phyloP scores from a whole-genome alignment of 2,888 invertebrate species.

The Linyphia triangularis region DNA sequence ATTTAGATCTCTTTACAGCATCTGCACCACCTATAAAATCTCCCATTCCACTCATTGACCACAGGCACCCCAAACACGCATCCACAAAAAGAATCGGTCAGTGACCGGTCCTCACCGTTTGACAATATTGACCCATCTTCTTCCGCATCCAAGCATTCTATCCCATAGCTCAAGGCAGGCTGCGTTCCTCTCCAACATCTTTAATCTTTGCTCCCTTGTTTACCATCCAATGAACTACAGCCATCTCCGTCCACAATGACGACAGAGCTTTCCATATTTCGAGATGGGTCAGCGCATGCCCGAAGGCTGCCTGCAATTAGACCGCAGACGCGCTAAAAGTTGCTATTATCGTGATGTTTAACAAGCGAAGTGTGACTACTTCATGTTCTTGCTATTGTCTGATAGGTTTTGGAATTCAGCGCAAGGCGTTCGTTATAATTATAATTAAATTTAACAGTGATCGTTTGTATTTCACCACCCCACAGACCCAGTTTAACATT shows the following conservation, averaged over 20 bases:
- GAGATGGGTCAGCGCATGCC: slow-evolving; percentile 5
- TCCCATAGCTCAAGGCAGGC: slow-evolving; percentile 40
- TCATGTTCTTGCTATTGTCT: too few relatives aligned
- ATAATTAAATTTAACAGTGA: too few relatives aligned
- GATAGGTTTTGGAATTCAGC: too few relatives aligned
- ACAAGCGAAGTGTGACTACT: too few relatives aligned
- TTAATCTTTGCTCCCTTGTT: neutral
- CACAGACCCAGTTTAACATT: too few relatives aligned
- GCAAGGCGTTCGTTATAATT: too few relatives aligned
- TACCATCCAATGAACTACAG: too few relatives aligned
- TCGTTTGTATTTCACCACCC: too few relatives aligned
- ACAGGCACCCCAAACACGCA: neutral
- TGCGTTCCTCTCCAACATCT: slow-evolving; percentile 12
- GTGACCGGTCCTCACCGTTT: slow-evolving; percentile 72
- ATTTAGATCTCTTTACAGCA: too few relatives aligned
- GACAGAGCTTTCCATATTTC: neutral
- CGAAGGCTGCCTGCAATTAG: neutral
- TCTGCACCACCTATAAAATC: too few relatives aligned
- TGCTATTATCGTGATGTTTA: too few relatives aligned
- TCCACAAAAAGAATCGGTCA: slow-evolving; percentile 44
- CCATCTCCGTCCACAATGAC: slow-evolving; percentile 26
- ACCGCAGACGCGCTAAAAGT: neutral
- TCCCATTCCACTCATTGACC: neutral
- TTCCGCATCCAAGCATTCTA: neutral
- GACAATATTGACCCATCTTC: slow-evolving; percentile 64